phyloP scores from a whole-genome alignment of 2,888 invertebrate species.

The Spisula subtruncata region DNA sequence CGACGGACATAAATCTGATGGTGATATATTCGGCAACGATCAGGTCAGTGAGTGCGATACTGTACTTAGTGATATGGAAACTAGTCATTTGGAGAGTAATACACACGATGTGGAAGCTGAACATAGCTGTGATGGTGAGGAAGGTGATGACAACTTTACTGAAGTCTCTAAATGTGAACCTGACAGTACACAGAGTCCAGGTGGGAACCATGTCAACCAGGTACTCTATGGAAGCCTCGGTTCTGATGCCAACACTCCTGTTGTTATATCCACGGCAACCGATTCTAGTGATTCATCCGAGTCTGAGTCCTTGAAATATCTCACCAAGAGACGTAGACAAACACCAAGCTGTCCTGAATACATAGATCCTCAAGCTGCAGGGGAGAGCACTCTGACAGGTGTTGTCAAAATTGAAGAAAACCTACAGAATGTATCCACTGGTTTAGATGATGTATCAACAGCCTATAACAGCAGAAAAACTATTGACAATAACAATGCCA shows the following conservation, averaged over 20 bases:
- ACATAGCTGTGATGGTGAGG: neutral
- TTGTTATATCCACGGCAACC: conserved; percentile 34
- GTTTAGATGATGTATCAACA: neutral
- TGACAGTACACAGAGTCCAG: conserved; percentile 49
- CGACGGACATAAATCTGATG: neutral
- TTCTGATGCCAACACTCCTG: neutral
- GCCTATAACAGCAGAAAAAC: neutral
- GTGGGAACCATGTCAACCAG: neutral
- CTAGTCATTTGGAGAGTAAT: neutral
- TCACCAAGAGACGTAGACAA: conserved; percentile 46
- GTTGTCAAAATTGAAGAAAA: neutral
- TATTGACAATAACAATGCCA: neutral
- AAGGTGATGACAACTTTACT: neutral
- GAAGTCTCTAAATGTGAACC: conserved; percentile 52
- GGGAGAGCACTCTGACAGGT: neutral
- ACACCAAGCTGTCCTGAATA: neutral
- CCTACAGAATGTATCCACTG: neutral
- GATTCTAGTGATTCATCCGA: conserved; percentile 53
- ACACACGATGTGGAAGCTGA: neutral
- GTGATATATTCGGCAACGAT: neutral
- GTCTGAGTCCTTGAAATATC: conserved; percentile 57
- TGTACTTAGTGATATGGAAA: neutral
- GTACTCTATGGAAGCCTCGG: neutral
- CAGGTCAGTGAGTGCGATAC: neutral
- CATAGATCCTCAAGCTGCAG: neutral